Conservation (phyloP, 2,888 invertebrate genomes). For the Oxytorus armatus region DNA sequence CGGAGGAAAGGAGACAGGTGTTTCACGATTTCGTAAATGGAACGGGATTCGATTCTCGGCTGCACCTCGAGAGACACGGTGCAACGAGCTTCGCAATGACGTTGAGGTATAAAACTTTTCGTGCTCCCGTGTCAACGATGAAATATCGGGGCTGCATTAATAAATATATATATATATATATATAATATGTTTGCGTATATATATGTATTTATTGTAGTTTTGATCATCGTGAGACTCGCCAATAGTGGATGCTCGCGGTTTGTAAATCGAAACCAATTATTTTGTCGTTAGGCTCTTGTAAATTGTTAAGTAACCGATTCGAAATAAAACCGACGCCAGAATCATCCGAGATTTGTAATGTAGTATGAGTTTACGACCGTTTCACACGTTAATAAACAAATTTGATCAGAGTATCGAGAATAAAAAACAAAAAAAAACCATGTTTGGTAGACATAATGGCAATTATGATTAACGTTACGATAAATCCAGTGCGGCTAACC, state of each 20-base stretch:
- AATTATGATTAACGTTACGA: too few relatives aligned
- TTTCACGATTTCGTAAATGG: constrained; percentile 47
- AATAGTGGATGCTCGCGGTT: constrained; percentile 49
- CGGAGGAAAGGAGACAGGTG: constrained; percentile 17
- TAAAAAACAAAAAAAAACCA: too few relatives aligned
- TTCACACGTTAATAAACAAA: background rate
- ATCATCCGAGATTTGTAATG: background rate
- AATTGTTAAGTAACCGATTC: constrained; percentile 48
- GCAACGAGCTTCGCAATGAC: background rate
- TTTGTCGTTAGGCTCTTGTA: constrained; percentile 24
- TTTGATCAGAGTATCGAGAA: too few relatives aligned
- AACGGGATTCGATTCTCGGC: constrained; percentile 24
- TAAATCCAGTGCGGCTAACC: too few relatives aligned
- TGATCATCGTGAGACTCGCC: constrained; percentile 28
- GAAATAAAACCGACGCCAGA: constrained; percentile 7
- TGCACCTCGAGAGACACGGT: too few relatives aligned
- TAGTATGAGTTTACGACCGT: background rate
- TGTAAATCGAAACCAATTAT: constrained; percentile 69
- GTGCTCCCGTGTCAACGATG: background rate
- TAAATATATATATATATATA: constrained; percentile 27
- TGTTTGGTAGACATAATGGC: background rate
- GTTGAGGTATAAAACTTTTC: constrained; percentile 6
- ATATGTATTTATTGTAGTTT: constrained; percentile 12
- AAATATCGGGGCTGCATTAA: background rate
- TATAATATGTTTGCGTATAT: background rate